Percentiles rank a stretch among this genome's conserved stretches.
Evolutionary conservation across 2,113 vertebrate species (phyloP).

Genomic region (Hippolais icterina): DNA sequence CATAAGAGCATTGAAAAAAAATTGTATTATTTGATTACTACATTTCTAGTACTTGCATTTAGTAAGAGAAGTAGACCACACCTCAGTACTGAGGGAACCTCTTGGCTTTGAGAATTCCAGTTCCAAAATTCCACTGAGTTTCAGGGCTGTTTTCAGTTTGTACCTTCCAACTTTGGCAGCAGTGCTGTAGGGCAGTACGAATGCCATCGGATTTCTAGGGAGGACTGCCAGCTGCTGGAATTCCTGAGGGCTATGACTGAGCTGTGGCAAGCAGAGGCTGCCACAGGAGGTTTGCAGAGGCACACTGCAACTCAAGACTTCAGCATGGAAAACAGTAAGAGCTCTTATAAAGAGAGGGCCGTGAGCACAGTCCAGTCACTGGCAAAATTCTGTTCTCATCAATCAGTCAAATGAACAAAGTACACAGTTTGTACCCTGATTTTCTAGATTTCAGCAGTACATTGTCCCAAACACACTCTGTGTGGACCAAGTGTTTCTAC

Average conservation of each 20-base stretch:
- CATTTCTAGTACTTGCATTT: not conserved
- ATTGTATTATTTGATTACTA: not conserved
- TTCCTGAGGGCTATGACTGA: not conserved
- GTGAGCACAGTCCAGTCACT: too few relatives aligned
- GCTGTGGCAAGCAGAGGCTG: not conserved
- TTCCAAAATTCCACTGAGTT: not conserved
- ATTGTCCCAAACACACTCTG: not conserved
- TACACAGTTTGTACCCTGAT: not conserved
- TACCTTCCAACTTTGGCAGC: accelerated
- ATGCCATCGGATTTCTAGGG: not conserved
- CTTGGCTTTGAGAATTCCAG: not conserved
- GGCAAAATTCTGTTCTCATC: not conserved
- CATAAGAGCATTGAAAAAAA: not conserved
- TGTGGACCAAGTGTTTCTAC: not conserved
- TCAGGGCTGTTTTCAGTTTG: not conserved
- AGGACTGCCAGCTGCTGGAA: not conserved
- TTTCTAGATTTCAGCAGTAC: not conserved
- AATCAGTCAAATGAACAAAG: not conserved
- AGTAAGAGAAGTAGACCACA: not conserved
- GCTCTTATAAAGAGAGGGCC: not conserved
- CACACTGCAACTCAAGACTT: not conserved
- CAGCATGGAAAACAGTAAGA: not conserved
- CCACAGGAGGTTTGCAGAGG: not conserved
- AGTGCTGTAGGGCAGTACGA: not conserved
- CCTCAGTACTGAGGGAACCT: not conserved